phyloP scores from a whole-genome alignment of 2,113 vertebrate species.

The Otocyon megalotis region DNA sequence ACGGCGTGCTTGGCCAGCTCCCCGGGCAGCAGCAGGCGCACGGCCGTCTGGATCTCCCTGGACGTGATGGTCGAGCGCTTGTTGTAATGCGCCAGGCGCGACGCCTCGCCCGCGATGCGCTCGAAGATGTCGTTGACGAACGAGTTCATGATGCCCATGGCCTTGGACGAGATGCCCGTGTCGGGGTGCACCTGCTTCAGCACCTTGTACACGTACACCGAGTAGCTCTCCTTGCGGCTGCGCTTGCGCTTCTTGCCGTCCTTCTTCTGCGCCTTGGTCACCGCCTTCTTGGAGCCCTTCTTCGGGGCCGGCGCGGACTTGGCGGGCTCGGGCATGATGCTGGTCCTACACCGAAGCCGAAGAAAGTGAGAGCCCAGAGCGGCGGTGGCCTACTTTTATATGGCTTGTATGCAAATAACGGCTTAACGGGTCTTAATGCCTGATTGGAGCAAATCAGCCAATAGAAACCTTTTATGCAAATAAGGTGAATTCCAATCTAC shows the following conservation, averaged over 20 bases:
- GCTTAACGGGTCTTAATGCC: fast-evolving
- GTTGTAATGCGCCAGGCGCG: neutral
- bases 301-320: neutral
- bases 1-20: conserved; percentile 63
- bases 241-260: conserved; percentile 68
- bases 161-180: conserved; percentile 62
- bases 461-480: neutral
- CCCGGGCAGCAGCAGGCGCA: neutral
- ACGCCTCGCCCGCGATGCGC: conserved; percentile 58
- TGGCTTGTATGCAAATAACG: conserved; percentile 44
- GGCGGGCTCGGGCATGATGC: neutral
- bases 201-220: conserved; percentile 59
- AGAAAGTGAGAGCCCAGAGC: fast-evolving
- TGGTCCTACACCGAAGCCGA: fast-evolving
- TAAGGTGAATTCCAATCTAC: neutral
- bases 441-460: conserved; percentile 41
- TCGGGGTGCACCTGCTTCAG: conserved; percentile 47
- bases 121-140: conserved; percentile 70
- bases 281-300: conserved; percentile 63
- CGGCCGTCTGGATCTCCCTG: no score
- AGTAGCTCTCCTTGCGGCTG: conserved; percentile 73
- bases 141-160: conserved; percentile 67
- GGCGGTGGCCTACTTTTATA: fast-evolving
- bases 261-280: conserved; percentile 54
- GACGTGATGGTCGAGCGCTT: neutral